Base-by-base conservation (phyloP, 2,113 vertebrate genomes). In the Phrynosoma blainvillii region DNA sequence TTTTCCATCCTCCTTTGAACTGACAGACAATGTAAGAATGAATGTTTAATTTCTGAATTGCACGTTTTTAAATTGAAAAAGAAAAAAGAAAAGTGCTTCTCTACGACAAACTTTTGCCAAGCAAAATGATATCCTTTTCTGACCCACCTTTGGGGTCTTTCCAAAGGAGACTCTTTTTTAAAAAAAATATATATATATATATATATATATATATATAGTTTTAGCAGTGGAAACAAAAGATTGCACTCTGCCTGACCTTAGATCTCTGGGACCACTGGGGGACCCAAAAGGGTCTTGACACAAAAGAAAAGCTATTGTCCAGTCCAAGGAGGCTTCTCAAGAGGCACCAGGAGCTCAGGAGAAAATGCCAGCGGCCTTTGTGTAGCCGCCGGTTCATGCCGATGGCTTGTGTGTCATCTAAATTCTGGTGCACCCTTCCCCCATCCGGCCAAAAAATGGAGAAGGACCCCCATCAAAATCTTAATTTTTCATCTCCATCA, bases 171-270 rank as follows among this genome's bases (percentile, higher is more conserved):
- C 76, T 79, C 91, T 94, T 93, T 93, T 85, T 89, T n/a, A n/a
- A n/a, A n/a, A n/a, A n/a, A n/a, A n/a, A 36, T 36, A 36, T 36
- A 36, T 36, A 36, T 36, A 36, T 36, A 36, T 36, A 36, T 36
- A 36, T 36, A 36, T 36, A 36, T 36, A 36, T 36, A 36, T 36
- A 36, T 36, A 36, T 90, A 94, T 93, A 91, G 92, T 92, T 93
- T 93, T 90, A 91, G 30, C 73, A 82, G 56, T 42, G 73, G 86
- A 75, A 88, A 95, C 92, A 95, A 95, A 94, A 91, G 91, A 91
- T 92, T 95, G 95, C 91, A 95, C 96, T 96, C 94, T 95, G 93
- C 90, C 88, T 87, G 94, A 96, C 95, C 96, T 91, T 95, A 91
- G 93, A 93, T 93, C 93, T 92, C 92, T 93, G 92, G 91, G 94